Conservation (phyloP, 2,888 invertebrate species). For the Drosophila eohydei region DNA sequence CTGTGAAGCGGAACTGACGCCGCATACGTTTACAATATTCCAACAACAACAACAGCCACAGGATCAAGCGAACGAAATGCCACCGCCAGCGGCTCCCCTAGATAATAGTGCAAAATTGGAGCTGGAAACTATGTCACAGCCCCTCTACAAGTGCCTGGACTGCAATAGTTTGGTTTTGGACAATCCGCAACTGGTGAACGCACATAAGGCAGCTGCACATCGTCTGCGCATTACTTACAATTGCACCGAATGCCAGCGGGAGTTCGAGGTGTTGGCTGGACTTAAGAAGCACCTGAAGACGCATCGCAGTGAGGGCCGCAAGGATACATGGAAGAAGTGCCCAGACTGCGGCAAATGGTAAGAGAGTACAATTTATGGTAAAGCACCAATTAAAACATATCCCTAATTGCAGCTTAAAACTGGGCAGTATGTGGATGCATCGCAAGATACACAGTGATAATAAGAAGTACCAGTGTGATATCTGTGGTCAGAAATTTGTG, state of each 20-base stretch:
- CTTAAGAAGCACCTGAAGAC: slow-evolving; percentile 83
- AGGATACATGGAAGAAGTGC: slow-evolving; percentile 84
- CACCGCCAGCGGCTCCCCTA: slow-evolving; percentile 53
- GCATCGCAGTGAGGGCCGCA: slow-evolving; percentile 81
- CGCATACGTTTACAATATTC: slow-evolving; percentile 70
- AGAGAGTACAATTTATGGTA: slow-evolving; percentile 23
- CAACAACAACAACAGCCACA: slow-evolving; percentile 49
- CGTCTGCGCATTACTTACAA: slow-evolving; percentile 78
- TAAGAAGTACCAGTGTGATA: slow-evolving; percentile 84
- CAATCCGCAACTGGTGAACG: slow-evolving; percentile 66
- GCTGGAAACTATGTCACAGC: slow-evolving; percentile 56
- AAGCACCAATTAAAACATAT: background rate
- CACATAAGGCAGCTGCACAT: slow-evolving; percentile 80
- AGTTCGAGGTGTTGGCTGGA: slow-evolving; percentile 80
- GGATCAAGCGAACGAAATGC: slow-evolving; percentile 51
- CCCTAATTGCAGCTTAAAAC: slow-evolving; percentile 76
- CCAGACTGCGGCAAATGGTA: slow-evolving; percentile 85
- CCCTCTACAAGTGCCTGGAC: slow-evolving; percentile 82
- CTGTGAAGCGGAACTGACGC: slow-evolving; percentile 60
- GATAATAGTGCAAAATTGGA: slow-evolving; percentile 40
- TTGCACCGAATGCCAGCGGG: slow-evolving; percentile 82
- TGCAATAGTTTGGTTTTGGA: slow-evolving; percentile 78
- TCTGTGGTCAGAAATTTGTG: slow-evolving; percentile 85
- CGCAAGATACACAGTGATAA: slow-evolving; percentile 85
- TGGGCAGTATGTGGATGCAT: slow-evolving; percentile 85